A percentile compares a stretch with the other conserved stretches of the same genome.
Conservation (phyloP, 2,888 invertebrate species). For the Polydrusus tereticollis region DNA sequence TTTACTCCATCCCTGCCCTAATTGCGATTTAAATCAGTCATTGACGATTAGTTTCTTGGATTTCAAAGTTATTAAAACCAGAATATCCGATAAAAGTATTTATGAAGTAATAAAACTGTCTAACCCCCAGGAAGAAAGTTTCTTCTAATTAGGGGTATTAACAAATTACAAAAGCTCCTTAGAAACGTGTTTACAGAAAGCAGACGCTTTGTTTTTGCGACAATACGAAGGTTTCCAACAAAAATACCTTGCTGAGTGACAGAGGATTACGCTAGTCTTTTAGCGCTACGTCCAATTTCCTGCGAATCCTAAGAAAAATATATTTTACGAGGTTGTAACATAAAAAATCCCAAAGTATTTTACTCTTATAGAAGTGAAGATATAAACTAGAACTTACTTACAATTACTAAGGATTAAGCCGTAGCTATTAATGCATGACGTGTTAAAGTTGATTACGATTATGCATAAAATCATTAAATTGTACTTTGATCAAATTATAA, state of each 20-base stretch:
- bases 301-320: background rate
- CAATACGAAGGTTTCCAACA: constrained; percentile 17
- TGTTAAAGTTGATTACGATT: no score
- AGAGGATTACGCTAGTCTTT: constrained; percentile 4
- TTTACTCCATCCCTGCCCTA: background rate
- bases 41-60: constrained; percentile 18
- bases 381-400: no score
- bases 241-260: constrained; percentile 19
- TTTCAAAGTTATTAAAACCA: constrained; percentile 16
- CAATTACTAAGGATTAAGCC: no score
- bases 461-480: no score
- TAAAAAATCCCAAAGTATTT: no score
- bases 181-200: constrained; percentile 12
- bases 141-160: constrained; percentile 23
- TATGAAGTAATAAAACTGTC: constrained; percentile 16
- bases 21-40: background rate
- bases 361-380: no score
- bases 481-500: no score
- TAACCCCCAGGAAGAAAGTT: constrained; percentile 22
- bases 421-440: no score
- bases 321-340: background rate
- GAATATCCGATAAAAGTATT: constrained; percentile 24
- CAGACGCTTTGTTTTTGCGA: constrained; percentile 18
- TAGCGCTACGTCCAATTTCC: constrained; percentile 15
- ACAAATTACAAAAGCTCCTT: constrained; percentile 12